Evolutionary conservation across 2,797 vertebrate species (phyloP).

Genomic region (Eulemur albifrons): DNA sequence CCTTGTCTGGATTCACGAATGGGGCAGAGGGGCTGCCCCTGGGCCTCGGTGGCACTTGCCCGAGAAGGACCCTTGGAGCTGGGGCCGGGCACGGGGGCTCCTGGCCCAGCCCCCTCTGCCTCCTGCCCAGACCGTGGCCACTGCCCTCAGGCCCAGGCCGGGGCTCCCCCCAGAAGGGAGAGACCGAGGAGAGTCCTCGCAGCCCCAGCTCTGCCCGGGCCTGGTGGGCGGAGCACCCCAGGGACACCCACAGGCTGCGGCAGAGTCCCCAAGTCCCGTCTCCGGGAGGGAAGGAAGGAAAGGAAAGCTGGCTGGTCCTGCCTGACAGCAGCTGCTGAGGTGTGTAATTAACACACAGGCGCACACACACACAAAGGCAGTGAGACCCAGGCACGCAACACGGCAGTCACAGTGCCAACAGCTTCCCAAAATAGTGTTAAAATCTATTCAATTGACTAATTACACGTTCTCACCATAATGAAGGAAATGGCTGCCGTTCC

Average conservation of each 20-base stretch:
- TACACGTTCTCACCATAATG: neutral
- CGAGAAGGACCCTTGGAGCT: neutral
- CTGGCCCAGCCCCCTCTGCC: neutral
- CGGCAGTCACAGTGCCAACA: too few species aligned
- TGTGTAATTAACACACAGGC: neutral
- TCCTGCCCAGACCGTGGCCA: too few species aligned
- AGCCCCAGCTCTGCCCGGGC: neutral
- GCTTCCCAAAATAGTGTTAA: neutral
- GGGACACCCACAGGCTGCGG: neutral
- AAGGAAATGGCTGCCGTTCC: neutral
- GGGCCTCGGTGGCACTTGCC: neutral
- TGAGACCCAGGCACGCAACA: neutral
- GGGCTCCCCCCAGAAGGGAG: too few species aligned
- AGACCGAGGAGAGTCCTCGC: neutral
- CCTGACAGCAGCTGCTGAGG: neutral
- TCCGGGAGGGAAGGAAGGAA: neutral
- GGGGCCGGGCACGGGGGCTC: neutral
- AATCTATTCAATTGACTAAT: neutral
- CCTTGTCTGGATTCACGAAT: neutral
- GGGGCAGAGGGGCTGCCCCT: neutral
- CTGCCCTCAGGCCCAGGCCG: accelerated
- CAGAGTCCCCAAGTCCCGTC: neutral
- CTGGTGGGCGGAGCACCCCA: neutral
- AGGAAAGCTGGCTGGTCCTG: neutral
- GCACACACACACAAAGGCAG: neutral